Conservation (phyloP, 1,140 invertebrate genomes). For the Hormaphis cornu region DNA sequence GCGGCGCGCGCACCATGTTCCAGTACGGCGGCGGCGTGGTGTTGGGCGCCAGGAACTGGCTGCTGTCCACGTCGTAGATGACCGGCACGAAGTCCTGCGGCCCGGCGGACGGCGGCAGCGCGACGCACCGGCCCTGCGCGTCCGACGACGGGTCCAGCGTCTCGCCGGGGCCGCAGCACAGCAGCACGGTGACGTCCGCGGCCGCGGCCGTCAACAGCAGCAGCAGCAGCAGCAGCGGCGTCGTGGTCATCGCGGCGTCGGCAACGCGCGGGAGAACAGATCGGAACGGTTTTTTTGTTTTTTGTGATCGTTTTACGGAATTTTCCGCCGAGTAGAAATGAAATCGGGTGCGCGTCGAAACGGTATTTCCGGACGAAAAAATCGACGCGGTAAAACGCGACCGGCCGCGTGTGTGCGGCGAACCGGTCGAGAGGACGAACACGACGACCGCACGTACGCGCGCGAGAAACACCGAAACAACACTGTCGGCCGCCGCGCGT, state of each 20-base stretch:
- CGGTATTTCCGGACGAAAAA: no score
- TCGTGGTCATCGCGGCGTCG: no score
- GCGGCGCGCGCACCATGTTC: not conserved
- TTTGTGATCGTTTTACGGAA: no score
- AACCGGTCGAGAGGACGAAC: no score
- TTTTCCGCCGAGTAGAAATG: no score
- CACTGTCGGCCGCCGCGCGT: not conserved
- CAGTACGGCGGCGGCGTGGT: conserved; percentile 46
- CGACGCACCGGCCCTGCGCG: not conserved
- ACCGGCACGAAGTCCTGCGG: conserved; percentile 39
- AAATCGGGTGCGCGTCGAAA: no score
- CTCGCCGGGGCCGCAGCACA: conserved; percentile 47
- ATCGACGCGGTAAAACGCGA: no score
- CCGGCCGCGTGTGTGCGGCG: no score
- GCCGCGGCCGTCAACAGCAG: not conserved
- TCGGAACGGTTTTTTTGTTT: no score
- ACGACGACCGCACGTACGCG: not conserved
- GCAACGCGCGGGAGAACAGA: no score
- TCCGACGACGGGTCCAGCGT: conserved; percentile 38
- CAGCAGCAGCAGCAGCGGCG: not conserved
- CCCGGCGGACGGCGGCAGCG: not conserved
- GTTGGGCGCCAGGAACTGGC: conserved; percentile 39
- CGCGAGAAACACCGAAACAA: not conserved
- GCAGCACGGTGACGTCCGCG: conserved; percentile 43
- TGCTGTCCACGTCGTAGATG: conserved; percentile 46